phyloP scores from a whole-genome alignment of 2,113 vertebrate species.

The Oryzias celebensis region DNA sequence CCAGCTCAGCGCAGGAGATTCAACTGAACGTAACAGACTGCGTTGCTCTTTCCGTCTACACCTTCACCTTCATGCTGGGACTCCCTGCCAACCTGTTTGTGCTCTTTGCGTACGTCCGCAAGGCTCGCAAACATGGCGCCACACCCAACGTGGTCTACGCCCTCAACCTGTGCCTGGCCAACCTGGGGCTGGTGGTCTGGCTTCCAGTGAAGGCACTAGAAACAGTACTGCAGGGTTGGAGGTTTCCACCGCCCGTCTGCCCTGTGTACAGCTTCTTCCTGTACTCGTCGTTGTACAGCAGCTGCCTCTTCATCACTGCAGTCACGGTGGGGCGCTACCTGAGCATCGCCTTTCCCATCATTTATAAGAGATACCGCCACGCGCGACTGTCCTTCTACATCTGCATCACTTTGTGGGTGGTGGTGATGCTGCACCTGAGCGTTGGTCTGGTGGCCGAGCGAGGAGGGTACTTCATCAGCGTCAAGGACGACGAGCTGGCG shows the following conservation, averaged over 20 bases:
- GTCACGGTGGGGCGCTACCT: constrained; percentile 80
- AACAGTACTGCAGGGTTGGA: constrained; percentile 67
- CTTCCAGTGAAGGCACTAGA: constrained; percentile 76
- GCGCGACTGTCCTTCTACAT: constrained; percentile 73
- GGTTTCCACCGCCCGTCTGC: constrained; percentile 68
- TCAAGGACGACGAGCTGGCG: constrained; percentile 17
- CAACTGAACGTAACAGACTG: constrained; percentile 24
- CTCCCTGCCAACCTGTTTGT: constrained; percentile 80
- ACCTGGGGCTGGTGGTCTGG: constrained; percentile 77
- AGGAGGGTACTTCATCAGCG: constrained; percentile 61
- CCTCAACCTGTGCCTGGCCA: constrained; percentile 80
- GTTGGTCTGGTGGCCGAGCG: constrained; percentile 63
- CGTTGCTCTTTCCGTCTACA: constrained; percentile 65
- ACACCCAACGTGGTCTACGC: constrained; percentile 83
- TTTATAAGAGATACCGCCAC: constrained; percentile 78
- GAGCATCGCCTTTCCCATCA: constrained; percentile 80
- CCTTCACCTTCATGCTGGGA: constrained; percentile 78
- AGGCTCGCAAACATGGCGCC: constrained; percentile 71
- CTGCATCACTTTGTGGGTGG: constrained; percentile 68
- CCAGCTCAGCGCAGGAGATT: constrained; percentile 36
- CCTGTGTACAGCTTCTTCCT: constrained; percentile 78
- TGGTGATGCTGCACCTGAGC: constrained; percentile 73
- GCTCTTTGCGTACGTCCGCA: constrained; percentile 74
- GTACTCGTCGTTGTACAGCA: constrained; percentile 78
- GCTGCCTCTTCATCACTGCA: constrained; percentile 77